Base-by-base conservation (phyloP, 2,113 vertebrate species). In the Apodemus sylvaticus region DNA sequence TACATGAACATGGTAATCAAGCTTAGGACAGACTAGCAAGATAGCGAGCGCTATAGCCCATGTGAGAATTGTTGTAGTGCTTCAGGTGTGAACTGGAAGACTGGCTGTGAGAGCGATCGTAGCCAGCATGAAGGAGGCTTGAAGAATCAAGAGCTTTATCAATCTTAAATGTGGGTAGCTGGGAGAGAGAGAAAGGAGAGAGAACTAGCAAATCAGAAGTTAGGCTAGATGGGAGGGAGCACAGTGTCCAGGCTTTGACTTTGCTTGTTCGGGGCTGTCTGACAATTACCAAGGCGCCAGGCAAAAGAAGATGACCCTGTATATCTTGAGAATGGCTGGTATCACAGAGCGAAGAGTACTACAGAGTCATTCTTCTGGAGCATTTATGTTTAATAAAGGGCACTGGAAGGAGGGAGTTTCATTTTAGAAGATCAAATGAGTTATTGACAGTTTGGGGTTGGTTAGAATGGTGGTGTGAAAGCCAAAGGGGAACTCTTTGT, bases 151-250 rank as follows among this genome's bases (percentile, higher is more conserved):
- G 85, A 73, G 22, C 71, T 71, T 79, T 88, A 64, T 34, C 89
- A 90, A 62, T 92, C 51, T 76, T 96, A 55, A 90, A 90, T 86
- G 34, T 94, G 42, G 20, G 24, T 92, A 64, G 24, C 29, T 68
- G n/a, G 31, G 64, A 77, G n/a, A 77, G 36, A 82, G 16, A 86
- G 36, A 82, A 13, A 86, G 34, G 36, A 88, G 77, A 93, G 73
- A 73, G 92, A 68, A 96, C 36, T 1, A 70, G 29, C 68, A 90
- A 90, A 16, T 90, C 13, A 31, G 9, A 91, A 74, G 73, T 62
- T 60, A 92, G 51, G 13, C 22, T 76, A 91, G 36, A 31, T 29
- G 2, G 62, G 86, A 71, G 95, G 64, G 36, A 86, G 42, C 86
- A 34, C 74, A 85, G 79, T 62, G 91, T 95, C 58, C 62, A 19